Percentiles rank a stretch among this genome's conserved stretches.
These are phyloP conservation scores for Schizopygopsis pylzovi DNA, from an alignment of 2,797 vertebrate species.

Conservation along the genomic window DNA sequence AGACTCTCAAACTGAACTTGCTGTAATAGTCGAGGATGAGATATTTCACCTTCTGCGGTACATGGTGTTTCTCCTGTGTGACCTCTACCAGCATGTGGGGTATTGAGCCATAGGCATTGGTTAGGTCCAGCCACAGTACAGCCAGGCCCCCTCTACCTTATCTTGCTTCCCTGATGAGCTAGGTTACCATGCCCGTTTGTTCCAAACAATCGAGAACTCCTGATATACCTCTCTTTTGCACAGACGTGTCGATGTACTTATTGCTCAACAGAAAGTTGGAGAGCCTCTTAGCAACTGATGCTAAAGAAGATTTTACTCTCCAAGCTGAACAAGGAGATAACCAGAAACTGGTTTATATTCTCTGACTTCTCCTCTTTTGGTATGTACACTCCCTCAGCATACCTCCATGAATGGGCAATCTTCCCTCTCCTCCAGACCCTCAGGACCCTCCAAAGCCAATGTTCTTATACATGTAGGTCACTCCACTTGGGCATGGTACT, in stretches of 20 bases:
- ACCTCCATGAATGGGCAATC: constrained; percentile 11
- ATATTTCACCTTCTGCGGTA: no score
- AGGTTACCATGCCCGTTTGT: constrained; percentile 11
- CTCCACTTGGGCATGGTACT: not conserved
- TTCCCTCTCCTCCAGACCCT: constrained; percentile 12
- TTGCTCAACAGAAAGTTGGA: constrained; percentile 24
- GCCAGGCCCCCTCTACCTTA: not conserved
- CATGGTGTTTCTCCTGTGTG: no score
- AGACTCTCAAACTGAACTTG: no score
- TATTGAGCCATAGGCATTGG: no score
- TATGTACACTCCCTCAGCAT: constrained; percentile 14
- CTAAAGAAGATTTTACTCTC: constrained; percentile 40
- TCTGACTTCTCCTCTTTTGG: constrained; percentile 29
- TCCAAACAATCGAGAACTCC: constrained; percentile 10
- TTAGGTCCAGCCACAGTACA: constrained; percentile 1
- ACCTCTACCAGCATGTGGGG: no score
- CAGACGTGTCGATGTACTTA: constrained; percentile 27
- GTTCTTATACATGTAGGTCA: not conserved
- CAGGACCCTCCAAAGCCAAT: not conserved
- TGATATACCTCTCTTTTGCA: constrained; percentile 12
- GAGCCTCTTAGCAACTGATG: not conserved
- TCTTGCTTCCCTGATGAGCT: constrained; percentile 15
- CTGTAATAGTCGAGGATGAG: no score
- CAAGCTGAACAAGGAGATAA: not conserved
- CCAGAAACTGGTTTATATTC: not conserved